Base-by-base conservation (phyloP, 2,888 invertebrate species). In the Entomobrya multifasciata region DNA sequence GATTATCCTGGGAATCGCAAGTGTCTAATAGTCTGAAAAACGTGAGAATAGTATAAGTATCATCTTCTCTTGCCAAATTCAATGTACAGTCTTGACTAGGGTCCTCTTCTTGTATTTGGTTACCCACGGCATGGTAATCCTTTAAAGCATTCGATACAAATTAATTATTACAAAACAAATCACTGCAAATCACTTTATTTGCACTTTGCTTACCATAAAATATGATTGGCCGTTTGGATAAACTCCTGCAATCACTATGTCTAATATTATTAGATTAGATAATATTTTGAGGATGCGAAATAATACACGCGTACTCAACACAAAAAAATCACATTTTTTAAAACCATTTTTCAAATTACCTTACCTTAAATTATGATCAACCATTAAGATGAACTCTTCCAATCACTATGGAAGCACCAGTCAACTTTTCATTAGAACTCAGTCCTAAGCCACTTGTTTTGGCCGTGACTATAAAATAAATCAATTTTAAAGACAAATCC, bases 1-100 rank as follows among this genome's bases (percentile, higher is more conserved):
- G 77, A 25, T 82, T 70, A 13, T 87, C 81, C 20, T 87, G 81
- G n/a, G 76, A 70, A 27, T 87, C 86, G 55, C 86, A 86, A 8
- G 80, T 86, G 25, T 86, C 86, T 49, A 86, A 67, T 13, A 10
- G 36, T n/a, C 86, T 30, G 5, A 76, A 80, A 41, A 86, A 80
- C 6, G 55, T 80, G 1, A 86, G 11, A 30, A 65, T 55, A 0
- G 80, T 81, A 11, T 86, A 80, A 0, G 76, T 76, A 0, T 3
- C 25, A 57, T 15, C 79, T 65, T 87, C 74, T 17, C 11, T 0
- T 0, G 47, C 65, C 0, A 17, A 10, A 2, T 20, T 27, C 13
- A 87, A 30, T 5, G 8, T 27, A 79, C 83, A 87, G 17, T 87
- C 83, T 47, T 87, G 83, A 55, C 79, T 83, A 0, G 60, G 27